Evolutionary conservation across 2,113 vertebrate genomes (phyloP).

Genomic region (Trinectes maculatus): DNA sequence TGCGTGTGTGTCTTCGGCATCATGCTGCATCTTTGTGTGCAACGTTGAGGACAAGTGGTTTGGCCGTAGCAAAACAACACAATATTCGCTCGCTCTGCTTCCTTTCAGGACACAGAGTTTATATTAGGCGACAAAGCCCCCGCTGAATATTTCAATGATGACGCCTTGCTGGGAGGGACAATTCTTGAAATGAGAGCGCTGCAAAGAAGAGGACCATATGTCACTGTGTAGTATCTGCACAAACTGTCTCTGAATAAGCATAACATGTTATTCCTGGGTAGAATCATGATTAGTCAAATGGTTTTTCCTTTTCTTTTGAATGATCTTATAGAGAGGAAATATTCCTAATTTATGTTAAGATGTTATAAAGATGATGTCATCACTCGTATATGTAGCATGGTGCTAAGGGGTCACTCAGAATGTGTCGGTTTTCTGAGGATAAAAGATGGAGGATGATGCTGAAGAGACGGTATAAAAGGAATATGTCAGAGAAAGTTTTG

Average conservation of each 20-base stretch:
- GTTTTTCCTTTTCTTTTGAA: neutral
- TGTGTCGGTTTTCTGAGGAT: neutral
- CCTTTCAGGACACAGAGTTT: conserved; percentile 43
- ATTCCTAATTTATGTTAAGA: neutral
- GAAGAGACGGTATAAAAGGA: neutral
- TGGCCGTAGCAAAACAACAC: neutral
- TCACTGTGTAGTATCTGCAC: neutral
- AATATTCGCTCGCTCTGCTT: conserved; percentile 6
- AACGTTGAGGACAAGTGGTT: neutral
- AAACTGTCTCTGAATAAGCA: neutral
- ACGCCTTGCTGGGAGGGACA: conserved; percentile 12
- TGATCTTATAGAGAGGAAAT: neutral
- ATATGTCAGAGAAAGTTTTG: neutral
- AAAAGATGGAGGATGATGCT: neutral
- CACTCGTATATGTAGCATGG: neutral
- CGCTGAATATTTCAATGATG: conserved; percentile 47
- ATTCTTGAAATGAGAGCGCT: conserved; percentile 26
- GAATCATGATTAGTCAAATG: neutral
- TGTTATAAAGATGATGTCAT: no score
- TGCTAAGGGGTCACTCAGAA: neutral
- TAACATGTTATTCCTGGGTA: neutral
- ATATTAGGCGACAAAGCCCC: conserved; percentile 32
- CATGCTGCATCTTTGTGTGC: neutral
- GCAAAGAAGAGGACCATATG: conserved; percentile 20
- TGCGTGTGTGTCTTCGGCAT: neutral